Percentiles rank a stretch among this genome's conserved stretches.
Conservation (phyloP, 2,888 invertebrate species). For the Nineta flava region DNA sequence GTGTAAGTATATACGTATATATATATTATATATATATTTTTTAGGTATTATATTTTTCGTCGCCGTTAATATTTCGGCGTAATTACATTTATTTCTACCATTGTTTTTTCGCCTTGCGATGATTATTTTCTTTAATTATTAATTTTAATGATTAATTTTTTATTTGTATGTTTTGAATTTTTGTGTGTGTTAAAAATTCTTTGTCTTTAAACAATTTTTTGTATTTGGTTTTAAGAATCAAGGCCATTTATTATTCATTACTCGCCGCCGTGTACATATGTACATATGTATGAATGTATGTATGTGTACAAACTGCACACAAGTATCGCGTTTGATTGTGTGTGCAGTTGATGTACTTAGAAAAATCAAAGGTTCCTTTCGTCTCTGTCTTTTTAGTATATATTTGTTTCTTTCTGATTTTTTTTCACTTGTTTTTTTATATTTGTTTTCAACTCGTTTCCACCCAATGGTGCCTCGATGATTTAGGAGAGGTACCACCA, state of each 20-base stretch:
- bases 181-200: too few species aligned
- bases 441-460: neutral
- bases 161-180: too few species aligned
- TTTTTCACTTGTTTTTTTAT: slow-evolving; percentile 1
- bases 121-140: too few species aligned
- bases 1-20: neutral
- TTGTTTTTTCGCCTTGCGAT: neutral
- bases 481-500: neutral
- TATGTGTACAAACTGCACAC: too few species aligned
- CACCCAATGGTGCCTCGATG: slow-evolving; percentile 5
- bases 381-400: neutral
- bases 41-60: neutral
- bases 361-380: neutral
- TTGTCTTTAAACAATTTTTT: too few species aligned
- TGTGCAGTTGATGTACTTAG: neutral
- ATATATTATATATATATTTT: neutral
- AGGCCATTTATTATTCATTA: too few species aligned
- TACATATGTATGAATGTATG: too few species aligned
- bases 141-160: too few species aligned
- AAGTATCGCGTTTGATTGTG: too few species aligned
- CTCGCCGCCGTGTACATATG: too few species aligned
- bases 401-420: neutral
- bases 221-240: too few species aligned
- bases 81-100: neutral
- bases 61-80: neutral